Conservation (phyloP, 2,797 vertebrate genomes). For the Presbytis comata region DNA sequence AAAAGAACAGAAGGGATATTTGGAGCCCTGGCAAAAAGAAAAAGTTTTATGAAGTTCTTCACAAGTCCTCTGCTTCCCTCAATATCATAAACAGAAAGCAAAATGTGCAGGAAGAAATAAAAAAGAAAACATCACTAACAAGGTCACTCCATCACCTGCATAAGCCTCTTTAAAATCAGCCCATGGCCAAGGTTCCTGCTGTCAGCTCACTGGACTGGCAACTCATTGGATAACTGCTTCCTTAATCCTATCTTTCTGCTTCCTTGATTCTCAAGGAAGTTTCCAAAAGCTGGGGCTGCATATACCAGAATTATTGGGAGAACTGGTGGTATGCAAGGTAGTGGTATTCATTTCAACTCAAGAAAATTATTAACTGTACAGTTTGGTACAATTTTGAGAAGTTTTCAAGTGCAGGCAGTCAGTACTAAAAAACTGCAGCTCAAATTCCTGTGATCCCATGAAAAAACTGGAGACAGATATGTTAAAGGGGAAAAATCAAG, state of each 20-base stretch:
- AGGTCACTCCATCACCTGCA: neutral
- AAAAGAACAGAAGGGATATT: neutral
- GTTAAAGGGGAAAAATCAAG: neutral
- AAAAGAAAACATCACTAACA: neutral
- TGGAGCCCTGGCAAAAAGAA: neutral
- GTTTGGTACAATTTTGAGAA: neutral
- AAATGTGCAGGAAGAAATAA: neutral
- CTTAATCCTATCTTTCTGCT: constrained; percentile 51
- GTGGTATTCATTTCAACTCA: neutral
- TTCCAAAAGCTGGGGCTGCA: neutral
- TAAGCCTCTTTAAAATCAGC: neutral
- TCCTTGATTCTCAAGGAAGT: constrained; percentile 9
- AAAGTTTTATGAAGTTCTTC: neutral
- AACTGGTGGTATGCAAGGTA: neutral
- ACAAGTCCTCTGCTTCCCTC: neutral
- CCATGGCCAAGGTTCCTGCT: neutral
- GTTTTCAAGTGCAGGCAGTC: neutral
- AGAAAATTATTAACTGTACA: neutral
- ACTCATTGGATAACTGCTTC: constrained; percentile 8
- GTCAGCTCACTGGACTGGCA: neutral
- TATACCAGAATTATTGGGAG: neutral
- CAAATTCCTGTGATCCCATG: neutral
- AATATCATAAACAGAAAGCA: neutral
- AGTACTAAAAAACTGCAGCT: neutral
- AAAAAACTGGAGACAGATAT: neutral